These are phyloP conservation scores for Leptopilina myrica DNA, from an alignment of 2,888 invertebrate genomes.

Conservation along the genomic window DNA sequence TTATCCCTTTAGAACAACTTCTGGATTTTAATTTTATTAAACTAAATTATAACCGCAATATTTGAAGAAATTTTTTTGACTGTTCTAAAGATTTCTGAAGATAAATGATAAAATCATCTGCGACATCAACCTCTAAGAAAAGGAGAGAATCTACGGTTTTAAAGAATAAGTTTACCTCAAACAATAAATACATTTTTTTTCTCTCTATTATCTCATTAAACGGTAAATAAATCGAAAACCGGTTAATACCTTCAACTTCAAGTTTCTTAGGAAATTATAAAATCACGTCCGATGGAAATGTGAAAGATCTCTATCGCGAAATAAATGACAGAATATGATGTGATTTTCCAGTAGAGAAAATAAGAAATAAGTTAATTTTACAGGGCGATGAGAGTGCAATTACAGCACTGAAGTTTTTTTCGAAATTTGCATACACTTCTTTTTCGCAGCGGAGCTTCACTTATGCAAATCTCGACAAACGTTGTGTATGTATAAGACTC, in stretches of 20 bases:
- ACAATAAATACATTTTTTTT: not conserved
- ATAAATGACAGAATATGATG: slow-evolving; percentile 6
- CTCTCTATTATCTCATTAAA: not conserved
- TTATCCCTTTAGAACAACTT: too few species aligned
- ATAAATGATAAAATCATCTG: too few species aligned
- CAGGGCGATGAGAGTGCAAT: slow-evolving; percentile 18
- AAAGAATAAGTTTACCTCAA: not conserved
- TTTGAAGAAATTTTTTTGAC: too few species aligned
- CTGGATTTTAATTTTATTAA: too few species aligned
- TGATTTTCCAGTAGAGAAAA: not conserved
- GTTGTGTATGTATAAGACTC: slow-evolving; percentile 30
- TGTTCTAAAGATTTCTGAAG: too few species aligned
- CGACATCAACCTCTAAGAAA: too few species aligned
- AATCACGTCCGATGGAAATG: not conserved
- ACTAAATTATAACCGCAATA: too few species aligned
- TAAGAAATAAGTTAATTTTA: slow-evolving; percentile 18
- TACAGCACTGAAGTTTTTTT: not conserved
- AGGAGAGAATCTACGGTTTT: too few species aligned
- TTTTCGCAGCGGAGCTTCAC: slow-evolving; percentile 13
- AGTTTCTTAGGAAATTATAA: not conserved
- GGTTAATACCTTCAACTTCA: not conserved
- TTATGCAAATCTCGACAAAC: slow-evolving; percentile 36
- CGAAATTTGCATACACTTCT: slow-evolving; percentile 30
- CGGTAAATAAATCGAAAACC: not conserved
- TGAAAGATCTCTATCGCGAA: slow-evolving; percentile 3